Evolutionary conservation across 2,888 invertebrate species (phyloP), one percentile per base, ranked within the genome.

Genomic region (Ariolimax columbianus): DNA sequence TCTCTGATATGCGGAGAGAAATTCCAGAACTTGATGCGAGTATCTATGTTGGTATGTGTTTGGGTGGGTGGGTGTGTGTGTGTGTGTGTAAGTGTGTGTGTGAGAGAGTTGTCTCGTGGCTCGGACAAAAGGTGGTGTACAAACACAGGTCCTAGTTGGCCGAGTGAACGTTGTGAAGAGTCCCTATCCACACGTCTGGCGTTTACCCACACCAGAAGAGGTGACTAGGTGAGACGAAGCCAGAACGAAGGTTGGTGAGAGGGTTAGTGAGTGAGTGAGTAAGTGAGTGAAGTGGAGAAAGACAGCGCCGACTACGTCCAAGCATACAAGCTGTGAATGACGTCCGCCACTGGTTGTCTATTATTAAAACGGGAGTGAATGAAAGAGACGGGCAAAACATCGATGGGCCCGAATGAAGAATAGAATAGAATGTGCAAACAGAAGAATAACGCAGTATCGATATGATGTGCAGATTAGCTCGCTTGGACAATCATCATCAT

Each of bases 321-420:
- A 73, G 43, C n/a, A 14, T 70, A 17, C 70, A 1, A n/a, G 47
- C 73, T 73, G 73, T 73, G 73, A 73, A 43, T 73, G n/a, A 43
- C 43, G 43, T 73, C 26, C 47, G 73, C 47, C 73, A 43, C 43
- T 43, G 26, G 43, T 43, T n/a, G 73, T 73, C 43, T 43, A 73
- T 43, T 73, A 43, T 73, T 26, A 43, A 73, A n/a, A 73, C 47
- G n/a, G 43, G 40, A 43, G 40, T 26, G 72, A 72, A 72, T 40
- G 72, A 72, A 33, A 33, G 68, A 68, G 19, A 33, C 9, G 36
- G 68, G 23, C 17, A 17, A 36, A n/a, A n/a, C 6, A 68, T 68
- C 11, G 4, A 19, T 38, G 38, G 26, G 70, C 38, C 0, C 19
- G 40, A 26, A 19, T 38, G 36, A 36, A 47, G 23, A 19, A 11